Evolutionary conservation across 2,113 vertebrate species (phyloP).

Genomic region (Naja naja): DNA sequence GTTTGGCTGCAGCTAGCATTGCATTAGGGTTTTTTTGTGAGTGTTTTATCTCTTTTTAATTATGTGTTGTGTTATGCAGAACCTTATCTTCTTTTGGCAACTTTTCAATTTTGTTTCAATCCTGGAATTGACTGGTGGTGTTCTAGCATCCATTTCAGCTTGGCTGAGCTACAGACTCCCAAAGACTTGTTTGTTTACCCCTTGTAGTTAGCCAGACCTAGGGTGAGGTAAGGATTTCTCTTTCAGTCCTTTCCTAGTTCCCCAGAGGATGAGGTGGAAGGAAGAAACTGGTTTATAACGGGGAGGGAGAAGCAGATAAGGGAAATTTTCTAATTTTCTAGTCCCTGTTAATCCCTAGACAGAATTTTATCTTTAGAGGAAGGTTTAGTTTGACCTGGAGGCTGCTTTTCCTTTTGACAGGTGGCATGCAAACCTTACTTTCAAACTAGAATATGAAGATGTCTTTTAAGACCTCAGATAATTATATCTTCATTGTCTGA

Average conservation of each 20-base stretch:
- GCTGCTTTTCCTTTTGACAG: neutral
- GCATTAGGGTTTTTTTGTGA: neutral
- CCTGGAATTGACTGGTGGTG: neutral
- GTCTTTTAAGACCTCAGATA: neutral
- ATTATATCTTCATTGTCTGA: accelerated
- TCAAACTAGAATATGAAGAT: neutral
- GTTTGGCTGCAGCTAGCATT: neutral
- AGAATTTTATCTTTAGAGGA: neutral
- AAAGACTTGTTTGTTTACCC: neutral
- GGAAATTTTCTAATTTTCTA: neutral
- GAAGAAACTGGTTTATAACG: neutral
- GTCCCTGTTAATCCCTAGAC: neutral
- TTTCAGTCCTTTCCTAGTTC: neutral
- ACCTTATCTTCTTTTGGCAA: neutral
- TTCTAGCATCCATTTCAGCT: neutral
- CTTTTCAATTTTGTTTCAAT: neutral
- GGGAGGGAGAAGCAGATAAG: neutral
- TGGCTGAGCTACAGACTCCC: neutral
- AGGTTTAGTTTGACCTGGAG: neutral
- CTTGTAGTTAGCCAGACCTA: neutral
- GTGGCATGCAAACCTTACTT: neutral
- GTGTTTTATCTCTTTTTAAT: neutral
- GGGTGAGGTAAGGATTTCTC: neutral
- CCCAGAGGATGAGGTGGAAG: neutral
- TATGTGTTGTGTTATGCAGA: neutral